Evolutionary conservation across 2,113 vertebrate genomes (phyloP).

Genomic region (Pholis gunnellus): DNA sequence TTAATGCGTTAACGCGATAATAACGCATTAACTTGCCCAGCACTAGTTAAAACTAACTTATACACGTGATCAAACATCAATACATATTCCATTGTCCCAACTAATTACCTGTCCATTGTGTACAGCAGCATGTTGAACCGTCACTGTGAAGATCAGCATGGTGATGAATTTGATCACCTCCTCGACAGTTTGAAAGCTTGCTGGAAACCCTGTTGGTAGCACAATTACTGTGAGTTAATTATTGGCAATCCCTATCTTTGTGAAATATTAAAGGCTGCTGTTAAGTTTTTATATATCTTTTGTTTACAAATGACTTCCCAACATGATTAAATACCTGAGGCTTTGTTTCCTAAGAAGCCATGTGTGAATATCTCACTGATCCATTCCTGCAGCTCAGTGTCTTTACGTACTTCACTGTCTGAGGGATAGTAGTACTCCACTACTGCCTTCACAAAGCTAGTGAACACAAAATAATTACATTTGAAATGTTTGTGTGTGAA

Average conservation of each 20-base stretch:
- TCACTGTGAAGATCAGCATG: slow-evolving; percentile 76
- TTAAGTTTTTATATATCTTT: not conserved
- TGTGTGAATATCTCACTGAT: slow-evolving; percentile 85
- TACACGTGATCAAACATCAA: not conserved
- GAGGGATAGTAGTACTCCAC: slow-evolving; percentile 66
- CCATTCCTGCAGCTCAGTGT: slow-evolving; percentile 87
- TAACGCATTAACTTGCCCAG: too few relatives aligned
- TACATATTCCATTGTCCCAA: not conserved
- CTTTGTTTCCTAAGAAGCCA: slow-evolving; percentile 76
- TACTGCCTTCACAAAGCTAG: slow-evolving; percentile 79
- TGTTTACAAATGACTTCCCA: not conserved
- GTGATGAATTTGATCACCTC: slow-evolving; percentile 76
- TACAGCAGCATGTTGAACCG: slow-evolving; percentile 72
- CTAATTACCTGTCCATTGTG: slow-evolving; percentile 63
- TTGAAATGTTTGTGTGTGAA: not conserved
- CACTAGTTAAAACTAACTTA: not conserved
- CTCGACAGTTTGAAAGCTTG: slow-evolving; percentile 26
- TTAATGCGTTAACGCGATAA: too few relatives aligned
- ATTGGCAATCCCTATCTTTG: not conserved
- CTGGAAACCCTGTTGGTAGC: slow-evolving; percentile 64
- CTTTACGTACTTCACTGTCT: slow-evolving; percentile 66
- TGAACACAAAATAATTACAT: not conserved
- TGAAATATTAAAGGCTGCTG: not conserved
- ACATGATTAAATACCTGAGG: slow-evolving; percentile 49
- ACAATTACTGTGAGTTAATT: not conserved